phyloP scores from a whole-genome alignment of 2,888 invertebrate species.

The Coremacera marginata region DNA sequence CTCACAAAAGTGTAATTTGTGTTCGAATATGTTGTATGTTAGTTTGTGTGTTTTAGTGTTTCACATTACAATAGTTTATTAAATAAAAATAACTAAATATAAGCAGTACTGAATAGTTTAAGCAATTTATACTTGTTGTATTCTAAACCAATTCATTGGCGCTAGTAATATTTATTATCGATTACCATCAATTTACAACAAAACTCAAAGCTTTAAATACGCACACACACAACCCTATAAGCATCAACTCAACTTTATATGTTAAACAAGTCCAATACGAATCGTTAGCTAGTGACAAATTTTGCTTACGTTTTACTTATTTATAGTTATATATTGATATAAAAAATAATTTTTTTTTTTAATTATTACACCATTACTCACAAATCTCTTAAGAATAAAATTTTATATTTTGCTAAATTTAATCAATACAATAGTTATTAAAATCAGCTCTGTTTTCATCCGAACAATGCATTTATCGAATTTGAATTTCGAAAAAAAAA shows the following conservation, averaged over 20 bases:
- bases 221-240: constrained; percentile 25
- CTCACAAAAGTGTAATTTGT: too few relatives aligned
- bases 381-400: constrained; percentile 8
- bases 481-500: constrained; percentile 23
- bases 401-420: constrained; percentile 14
- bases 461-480: constrained; percentile 21
- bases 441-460: neutral
- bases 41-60: too few relatives aligned
- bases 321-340: constrained; percentile 6
- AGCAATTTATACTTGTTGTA: constrained; percentile 1
- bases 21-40: too few relatives aligned
- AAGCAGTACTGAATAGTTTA: neutral
- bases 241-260: constrained; percentile 20
- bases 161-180: constrained; percentile 12
- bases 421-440: constrained; percentile 1
- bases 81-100: too few relatives aligned
- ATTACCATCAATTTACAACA: constrained; percentile 16
- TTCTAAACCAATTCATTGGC: neutral
- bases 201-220: constrained; percentile 30
- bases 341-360: neutral
- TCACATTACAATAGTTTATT: too few relatives aligned
- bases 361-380: constrained; percentile 18
- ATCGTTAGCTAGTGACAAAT: constrained; percentile 9
- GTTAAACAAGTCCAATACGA: constrained; percentile 4
- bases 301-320: constrained; percentile 21